Evolutionary conservation across 2,888 invertebrate species (phyloP).

Genomic region (Drosophila koepferae): DNA sequence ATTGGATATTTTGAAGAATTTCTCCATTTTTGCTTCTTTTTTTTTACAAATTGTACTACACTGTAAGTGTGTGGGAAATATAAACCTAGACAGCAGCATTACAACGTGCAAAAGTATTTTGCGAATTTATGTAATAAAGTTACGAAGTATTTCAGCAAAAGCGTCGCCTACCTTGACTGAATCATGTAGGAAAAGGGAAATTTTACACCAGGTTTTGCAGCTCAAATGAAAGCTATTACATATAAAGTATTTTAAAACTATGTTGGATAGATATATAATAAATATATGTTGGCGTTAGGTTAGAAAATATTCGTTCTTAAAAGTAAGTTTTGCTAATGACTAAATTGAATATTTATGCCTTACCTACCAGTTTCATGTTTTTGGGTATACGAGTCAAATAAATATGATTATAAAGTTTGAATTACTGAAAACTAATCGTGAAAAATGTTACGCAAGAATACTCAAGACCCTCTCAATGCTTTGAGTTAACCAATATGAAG

Average conservation of each 20-base stretch:
- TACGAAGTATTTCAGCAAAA: constrained; percentile 43
- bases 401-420: too few species aligned
- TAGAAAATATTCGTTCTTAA: not conserved
- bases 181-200: constrained; percentile 4
- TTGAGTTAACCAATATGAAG: too few species aligned
- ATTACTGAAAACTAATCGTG: too few species aligned
- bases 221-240: not conserved
- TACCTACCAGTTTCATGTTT: too few species aligned
- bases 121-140: constrained; percentile 75
- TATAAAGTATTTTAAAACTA: not conserved
- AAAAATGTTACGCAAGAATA: too few species aligned
- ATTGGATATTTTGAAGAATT: constrained; percentile 62
- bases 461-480: too few species aligned
- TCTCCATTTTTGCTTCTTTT: constrained; percentile 16
- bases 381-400: too few species aligned
- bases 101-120: constrained; percentile 62
- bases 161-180: not conserved
- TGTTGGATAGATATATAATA: not conserved
- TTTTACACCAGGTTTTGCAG: not conserved
- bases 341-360: too few species aligned
- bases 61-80: constrained; percentile 31
- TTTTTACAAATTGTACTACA: constrained; percentile 30
- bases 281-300: not conserved
- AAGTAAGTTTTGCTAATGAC: too few species aligned
- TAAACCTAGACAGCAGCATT: constrained; percentile 55